phyloP scores from a whole-genome alignment of 2,888 invertebrate genomes.

The Palloptera scutellata region DNA sequence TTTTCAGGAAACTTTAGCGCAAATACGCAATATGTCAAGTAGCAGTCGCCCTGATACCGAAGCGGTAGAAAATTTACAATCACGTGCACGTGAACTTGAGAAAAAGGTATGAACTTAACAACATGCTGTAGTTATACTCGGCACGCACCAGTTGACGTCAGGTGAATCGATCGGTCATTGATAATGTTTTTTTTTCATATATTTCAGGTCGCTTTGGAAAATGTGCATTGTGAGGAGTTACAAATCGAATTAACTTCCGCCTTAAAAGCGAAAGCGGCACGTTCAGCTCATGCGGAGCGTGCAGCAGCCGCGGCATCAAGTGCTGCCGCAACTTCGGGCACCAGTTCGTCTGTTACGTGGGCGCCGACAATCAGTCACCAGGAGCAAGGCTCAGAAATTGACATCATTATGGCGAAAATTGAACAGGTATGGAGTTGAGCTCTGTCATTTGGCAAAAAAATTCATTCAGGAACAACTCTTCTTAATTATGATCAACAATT shows the following conservation, averaged over 20 bases:
- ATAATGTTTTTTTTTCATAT: background rate
- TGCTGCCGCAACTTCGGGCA: slow-evolving; percentile 54
- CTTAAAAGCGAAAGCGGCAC: slow-evolving; percentile 67
- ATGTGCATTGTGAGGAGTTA: slow-evolving; percentile 85
- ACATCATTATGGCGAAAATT: slow-evolving; percentile 94
- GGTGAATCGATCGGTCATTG: background rate
- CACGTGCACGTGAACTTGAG: slow-evolving; percentile 87
- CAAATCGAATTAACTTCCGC: slow-evolving; percentile 85
- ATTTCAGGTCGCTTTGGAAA: slow-evolving; percentile 71
- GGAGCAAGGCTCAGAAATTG: slow-evolving; percentile 79
- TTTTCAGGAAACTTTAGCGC: slow-evolving; percentile 74
- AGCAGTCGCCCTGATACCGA: slow-evolving; percentile 71
- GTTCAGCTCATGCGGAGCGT: slow-evolving; percentile 45
- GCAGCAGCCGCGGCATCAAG: slow-evolving; percentile 46
- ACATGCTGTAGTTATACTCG: too few relatives aligned
- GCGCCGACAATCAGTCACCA: slow-evolving; percentile 65
- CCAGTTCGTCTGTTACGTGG: slow-evolving; percentile 63
- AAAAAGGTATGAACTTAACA: slow-evolving; percentile 74
- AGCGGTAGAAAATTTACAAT: slow-evolving; percentile 76
- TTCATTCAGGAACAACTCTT: too few relatives aligned
- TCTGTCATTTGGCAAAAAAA: too few relatives aligned
- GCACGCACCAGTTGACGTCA: too few relatives aligned
- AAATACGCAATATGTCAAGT: slow-evolving; percentile 66
- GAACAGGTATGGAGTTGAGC: slow-evolving; percentile 70
- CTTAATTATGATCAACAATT: too few relatives aligned